Base-by-base conservation (phyloP, 2,113 vertebrate genomes). In the Anser brachyrhynchus region DNA sequence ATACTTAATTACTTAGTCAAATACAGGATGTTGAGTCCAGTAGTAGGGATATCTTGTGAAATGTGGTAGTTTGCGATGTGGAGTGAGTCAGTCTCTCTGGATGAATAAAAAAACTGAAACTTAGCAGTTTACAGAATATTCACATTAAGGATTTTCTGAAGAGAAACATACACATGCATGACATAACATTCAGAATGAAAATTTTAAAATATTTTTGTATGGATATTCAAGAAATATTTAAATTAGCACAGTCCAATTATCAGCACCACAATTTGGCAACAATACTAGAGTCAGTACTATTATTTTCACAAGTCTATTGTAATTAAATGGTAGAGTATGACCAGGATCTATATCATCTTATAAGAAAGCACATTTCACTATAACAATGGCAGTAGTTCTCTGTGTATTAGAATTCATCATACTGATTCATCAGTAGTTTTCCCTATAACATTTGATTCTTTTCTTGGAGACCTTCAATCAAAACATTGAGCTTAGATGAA, bases 1-100 rank as follows among this genome's bases (percentile, higher is more conserved):
- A 85, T 62, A 52, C 29, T 76, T 90, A 87, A 92, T 93, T 90
- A 41, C 16, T 70, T 90, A 71, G 59, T 39, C 31, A 90, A 83
- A 83, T 78, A 46, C 31, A 77, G 28, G 11, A 17, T 44, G 7
- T 8, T 77, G 59, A 1, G 0, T 62, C 23, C 37, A 74, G 49
- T 8, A 89, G 10, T 44, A 74, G 15, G 10, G 13, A 58, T n/a
- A 66, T 62, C 9, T 46, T 73, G 21, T 69, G 28, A 85, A 90
- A 88, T n/a, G n/a, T 46, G 41, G 7, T 51, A 81, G 39, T 21
- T 81, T 11, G 18, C 59, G 31, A 37, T 39, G 64, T 15, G 14
- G 41, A 78, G 17, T 1, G 4, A 64, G 10, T 71, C 37, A 85
- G 17, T 46, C 37, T 72, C 59, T 58, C 8, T 61, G 7, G 8